Conservation (phyloP, 2,113 vertebrate species). For the Speoplatyrhinus poulsoni region DNA sequence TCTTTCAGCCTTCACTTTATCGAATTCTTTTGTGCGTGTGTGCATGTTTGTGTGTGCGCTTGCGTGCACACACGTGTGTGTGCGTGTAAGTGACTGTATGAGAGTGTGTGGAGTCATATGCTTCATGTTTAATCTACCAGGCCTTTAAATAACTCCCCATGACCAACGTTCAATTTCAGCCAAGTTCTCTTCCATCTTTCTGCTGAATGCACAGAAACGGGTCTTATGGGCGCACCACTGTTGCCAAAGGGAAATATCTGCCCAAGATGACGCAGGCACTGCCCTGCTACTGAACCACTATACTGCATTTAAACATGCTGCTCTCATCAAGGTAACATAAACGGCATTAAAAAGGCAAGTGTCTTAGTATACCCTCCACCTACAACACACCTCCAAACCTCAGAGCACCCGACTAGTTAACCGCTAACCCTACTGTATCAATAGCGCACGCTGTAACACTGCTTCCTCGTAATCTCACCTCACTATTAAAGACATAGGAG, state of each 20-base stretch:
- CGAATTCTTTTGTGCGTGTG: neutral
- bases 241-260: constrained; percentile 48
- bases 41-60: neutral
- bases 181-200: constrained; percentile 47
- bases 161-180: constrained; percentile 14
- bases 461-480: constrained; percentile 21
- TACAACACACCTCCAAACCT: neutral
- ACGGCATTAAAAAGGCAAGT: constrained; percentile 18
- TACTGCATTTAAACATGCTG: constrained; percentile 61
- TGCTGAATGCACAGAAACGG: constrained; percentile 59
- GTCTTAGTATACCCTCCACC: neutral
- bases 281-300: constrained; percentile 62
- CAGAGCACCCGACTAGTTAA: neutral
- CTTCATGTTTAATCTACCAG: neutral
- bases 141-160: constrained; percentile 31
- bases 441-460: neutral
- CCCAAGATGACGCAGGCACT: constrained; percentile 56
- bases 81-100: neutral
- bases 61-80: neutral
- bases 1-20: constrained; percentile 22
- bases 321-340: constrained; percentile 55
- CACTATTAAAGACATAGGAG: constrained; percentile 16
- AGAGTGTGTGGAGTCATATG: neutral
- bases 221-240: constrained; percentile 23
- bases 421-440: neutral